Evolutionary conservation across 1,140 invertebrate species (phyloP).

Genomic region (Stegodyphus mimosarum): DNA sequence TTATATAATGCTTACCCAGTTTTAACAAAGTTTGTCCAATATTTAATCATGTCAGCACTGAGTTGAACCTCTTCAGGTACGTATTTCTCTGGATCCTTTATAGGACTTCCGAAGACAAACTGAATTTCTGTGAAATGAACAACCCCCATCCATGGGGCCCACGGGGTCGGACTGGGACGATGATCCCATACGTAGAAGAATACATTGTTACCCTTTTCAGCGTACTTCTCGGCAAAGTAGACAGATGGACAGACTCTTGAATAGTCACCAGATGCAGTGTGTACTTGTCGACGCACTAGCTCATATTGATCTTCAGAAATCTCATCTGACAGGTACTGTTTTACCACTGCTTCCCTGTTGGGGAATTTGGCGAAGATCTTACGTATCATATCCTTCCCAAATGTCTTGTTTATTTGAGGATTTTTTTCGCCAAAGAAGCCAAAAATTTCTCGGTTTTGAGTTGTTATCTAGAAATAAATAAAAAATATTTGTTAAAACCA

Average conservation of each 20-base stretch:
- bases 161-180: slow-evolving; percentile 29
- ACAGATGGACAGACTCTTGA: not conserved
- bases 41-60: slow-evolving; percentile 50
- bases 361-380: not conserved
- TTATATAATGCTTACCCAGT: slow-evolving; percentile 24
- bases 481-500: too few relatives aligned
- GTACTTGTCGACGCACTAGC: not conserved
- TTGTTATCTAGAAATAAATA: too few relatives aligned
- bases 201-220: slow-evolving; percentile 12
- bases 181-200: slow-evolving; percentile 60
- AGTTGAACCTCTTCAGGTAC: slow-evolving; percentile 32
- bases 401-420: slow-evolving; percentile 8
- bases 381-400: not conserved
- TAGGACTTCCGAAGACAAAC: slow-evolving; percentile 60
- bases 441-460: not conserved
- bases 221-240: not conserved
- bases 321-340: not conserved
- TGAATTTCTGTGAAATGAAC: slow-evolving; percentile 56
- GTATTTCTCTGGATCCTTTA: slow-evolving; percentile 26
- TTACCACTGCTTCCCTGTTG: not conserved
- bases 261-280: slow-evolving; percentile 21
- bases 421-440: slow-evolving; percentile 21
- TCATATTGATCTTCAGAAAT: slow-evolving; percentile 6
- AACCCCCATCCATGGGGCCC: slow-evolving; percentile 55
- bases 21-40: slow-evolving; percentile 55